Conservation (phyloP, 2,797 vertebrate species). For the Petrocephalus schoutedeni region DNA sequence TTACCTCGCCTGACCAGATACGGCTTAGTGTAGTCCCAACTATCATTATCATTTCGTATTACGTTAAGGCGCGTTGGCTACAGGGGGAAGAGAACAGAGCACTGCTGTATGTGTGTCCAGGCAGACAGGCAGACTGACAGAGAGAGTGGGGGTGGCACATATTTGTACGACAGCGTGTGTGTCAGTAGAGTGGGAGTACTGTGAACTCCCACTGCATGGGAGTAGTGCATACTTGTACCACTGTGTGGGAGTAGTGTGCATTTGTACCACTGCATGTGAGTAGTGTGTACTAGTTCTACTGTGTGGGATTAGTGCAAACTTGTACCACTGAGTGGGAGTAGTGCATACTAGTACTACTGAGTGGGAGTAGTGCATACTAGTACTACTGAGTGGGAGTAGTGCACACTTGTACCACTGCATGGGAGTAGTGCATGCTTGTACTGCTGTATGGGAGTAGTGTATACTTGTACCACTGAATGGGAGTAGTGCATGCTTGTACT, state of each 20-base stretch:
- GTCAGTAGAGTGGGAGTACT: conserved; percentile 9
- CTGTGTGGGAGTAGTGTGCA: not conserved
- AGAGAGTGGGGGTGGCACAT: not conserved
- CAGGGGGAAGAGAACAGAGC: conserved; percentile 42
- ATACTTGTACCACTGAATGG: not conserved
- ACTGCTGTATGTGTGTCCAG: conserved; percentile 16
- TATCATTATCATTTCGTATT: conserved; percentile 95
- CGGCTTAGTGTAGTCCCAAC: conserved; percentile 98
- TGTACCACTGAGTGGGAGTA: not conserved
- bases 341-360: not conserved
- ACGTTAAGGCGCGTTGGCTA: conserved; percentile 97
- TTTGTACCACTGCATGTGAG: not conserved
- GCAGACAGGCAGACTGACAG: conserved; percentile 20
- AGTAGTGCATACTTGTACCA: not conserved
- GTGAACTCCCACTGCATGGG: not conserved
- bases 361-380: not conserved
- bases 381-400: not conserved
- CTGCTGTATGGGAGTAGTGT: not conserved
- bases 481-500: not conserved
- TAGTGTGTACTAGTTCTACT: not conserved
- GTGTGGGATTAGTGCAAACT: not conserved
- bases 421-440: not conserved
- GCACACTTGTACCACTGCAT: too few species aligned
- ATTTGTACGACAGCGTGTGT: not conserved
- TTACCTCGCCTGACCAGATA: conserved; percentile 92